These are phyloP conservation scores for Zootoca vivipara DNA, from an alignment of 2,113 vertebrate genomes.

Conservation along the genomic window DNA sequence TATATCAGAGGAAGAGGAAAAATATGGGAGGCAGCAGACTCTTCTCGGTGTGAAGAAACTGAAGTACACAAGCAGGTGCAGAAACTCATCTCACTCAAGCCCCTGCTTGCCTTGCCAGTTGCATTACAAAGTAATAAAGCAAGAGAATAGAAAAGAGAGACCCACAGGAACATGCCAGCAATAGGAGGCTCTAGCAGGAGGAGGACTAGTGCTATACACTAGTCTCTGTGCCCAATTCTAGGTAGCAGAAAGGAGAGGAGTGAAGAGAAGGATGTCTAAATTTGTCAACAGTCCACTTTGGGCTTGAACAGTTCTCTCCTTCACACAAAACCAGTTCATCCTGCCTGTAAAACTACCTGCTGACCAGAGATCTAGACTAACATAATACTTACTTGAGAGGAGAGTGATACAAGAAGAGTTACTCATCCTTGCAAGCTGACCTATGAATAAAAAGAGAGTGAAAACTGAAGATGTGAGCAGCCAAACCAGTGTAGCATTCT, in stretches of 20 bases:
- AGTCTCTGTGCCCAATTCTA: neutral
- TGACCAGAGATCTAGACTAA: conserved; percentile 35
- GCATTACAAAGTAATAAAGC: neutral
- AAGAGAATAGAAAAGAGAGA: neutral
- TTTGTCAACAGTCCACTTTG: neutral
- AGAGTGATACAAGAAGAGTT: conserved; percentile 78
- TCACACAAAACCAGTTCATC: neutral
- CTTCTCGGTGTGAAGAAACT: neutral
- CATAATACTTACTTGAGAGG: conserved; percentile 84
- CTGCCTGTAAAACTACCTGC: neutral
- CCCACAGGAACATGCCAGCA: neutral
- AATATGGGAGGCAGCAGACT: neutral
- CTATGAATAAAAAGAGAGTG: conserved; percentile 83
- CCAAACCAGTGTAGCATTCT: conserved; percentile 77
- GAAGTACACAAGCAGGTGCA: neutral
- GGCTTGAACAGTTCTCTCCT: neutral
- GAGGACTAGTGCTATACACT: neutral
- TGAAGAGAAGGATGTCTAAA: neutral
- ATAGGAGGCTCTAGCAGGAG: neutral
- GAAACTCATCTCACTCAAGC: neutral
- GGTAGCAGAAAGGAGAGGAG: neutral
- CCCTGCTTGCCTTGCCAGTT: neutral
- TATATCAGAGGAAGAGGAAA: neutral
- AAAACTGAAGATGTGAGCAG: conserved; percentile 76
- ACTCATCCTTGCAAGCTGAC: conserved; percentile 96